These are phyloP conservation scores for Psammodynastes pulverulentus DNA, from an alignment of 2,113 vertebrate genomes.

Conservation along the genomic window DNA sequence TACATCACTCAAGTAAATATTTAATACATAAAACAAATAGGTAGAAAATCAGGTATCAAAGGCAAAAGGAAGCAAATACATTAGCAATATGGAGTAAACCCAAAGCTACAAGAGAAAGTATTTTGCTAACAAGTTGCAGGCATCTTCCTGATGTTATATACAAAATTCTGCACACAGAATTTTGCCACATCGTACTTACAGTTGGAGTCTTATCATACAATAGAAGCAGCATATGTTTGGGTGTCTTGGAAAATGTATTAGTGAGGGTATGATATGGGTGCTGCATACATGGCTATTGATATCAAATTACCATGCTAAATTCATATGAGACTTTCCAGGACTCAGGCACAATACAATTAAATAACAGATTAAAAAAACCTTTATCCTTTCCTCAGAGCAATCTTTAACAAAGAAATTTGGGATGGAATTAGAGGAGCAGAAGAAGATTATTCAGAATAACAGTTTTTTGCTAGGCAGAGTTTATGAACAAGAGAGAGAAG, in stretches of 20 bases:
- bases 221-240: neutral
- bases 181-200: neutral
- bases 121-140: neutral
- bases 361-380: neutral
- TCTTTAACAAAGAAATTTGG: slow-evolving; percentile 56
- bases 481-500: slow-evolving; percentile 54
- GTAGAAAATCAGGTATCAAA: neutral
- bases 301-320: neutral
- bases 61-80: neutral
- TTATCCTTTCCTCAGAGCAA: slow-evolving; percentile 44
- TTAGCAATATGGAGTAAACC: neutral
- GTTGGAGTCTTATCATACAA: neutral
- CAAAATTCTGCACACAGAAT: neutral
- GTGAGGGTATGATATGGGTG: neutral
- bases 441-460: slow-evolving; percentile 38
- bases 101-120: neutral
- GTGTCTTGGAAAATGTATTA: neutral
- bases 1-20: neutral
- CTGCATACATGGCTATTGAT: neutral
- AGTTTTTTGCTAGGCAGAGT: slow-evolving; percentile 17
- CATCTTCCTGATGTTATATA: neutral
- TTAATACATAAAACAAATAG: neutral
- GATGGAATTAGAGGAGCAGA: slow-evolving; percentile 53
- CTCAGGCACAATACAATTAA: neutral
- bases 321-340: neutral